A percentile compares a stretch with the other conserved stretches of the same genome.
Conservation (phyloP, 2,113 vertebrate genomes). For the Plestiodon gilberti region DNA sequence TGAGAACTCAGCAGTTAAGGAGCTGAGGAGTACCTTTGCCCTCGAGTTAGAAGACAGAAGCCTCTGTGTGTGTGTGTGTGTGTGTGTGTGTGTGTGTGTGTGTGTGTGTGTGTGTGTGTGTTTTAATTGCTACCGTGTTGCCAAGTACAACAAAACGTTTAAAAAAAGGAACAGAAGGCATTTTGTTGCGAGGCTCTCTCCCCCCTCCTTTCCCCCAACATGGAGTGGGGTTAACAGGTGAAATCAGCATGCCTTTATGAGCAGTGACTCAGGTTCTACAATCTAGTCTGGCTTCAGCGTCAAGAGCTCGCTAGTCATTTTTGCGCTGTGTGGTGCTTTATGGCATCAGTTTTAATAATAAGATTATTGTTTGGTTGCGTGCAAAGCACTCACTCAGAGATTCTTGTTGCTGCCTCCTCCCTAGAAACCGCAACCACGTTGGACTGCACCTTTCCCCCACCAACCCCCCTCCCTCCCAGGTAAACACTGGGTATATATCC, state of each 20-base stretch:
- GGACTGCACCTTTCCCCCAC: constrained; percentile 73
- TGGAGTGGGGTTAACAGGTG: constrained; percentile 37
- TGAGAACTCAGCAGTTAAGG: not conserved
- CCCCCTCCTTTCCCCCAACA: constrained; percentile 22
- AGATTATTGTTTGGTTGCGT: constrained; percentile 93
- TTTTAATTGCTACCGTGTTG: constrained; percentile 43
- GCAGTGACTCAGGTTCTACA: constrained; percentile 63
- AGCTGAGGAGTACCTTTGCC: not conserved
- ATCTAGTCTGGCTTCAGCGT: constrained; percentile 46
- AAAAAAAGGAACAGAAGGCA: constrained; percentile 37
- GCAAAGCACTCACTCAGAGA: constrained; percentile 82
- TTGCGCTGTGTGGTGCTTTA: constrained; percentile 33
- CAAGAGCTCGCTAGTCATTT: constrained; percentile 29
- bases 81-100: not conserved
- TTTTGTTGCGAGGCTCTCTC: constrained; percentile 11
- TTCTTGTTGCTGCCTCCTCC: constrained; percentile 80
- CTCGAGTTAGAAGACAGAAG: not conserved
- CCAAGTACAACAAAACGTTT: constrained; percentile 55
- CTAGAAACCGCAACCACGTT: constrained; percentile 84
- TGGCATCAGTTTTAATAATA: constrained; percentile 80
- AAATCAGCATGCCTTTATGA: constrained; percentile 40
- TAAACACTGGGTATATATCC: constrained; percentile 78
- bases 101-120: not conserved
- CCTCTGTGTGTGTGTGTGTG: not conserved
- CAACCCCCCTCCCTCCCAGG: constrained; percentile 77